A percentile compares a stretch with the other conserved stretches of the same genome.
Conservation (phyloP, 92 coral and sea anemone genomes). For the Actinernus sp. region DNA sequence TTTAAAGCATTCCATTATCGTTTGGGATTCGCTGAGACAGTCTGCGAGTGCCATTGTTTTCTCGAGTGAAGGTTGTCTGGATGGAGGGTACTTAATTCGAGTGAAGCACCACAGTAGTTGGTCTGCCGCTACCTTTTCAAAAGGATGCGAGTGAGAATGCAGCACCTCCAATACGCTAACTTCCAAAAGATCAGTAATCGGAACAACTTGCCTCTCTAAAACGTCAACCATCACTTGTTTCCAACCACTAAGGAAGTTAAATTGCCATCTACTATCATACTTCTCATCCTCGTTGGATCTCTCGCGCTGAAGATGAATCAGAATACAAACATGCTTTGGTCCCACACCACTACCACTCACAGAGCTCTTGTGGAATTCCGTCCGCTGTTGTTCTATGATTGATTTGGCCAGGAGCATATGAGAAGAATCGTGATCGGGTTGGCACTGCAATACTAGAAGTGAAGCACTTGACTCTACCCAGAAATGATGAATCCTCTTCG, state of each 20-base stretch:
- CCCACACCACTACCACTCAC: constrained; percentile 2
- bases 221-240: constrained; percentile 89
- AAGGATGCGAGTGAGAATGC: constrained; percentile 57
- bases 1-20: constrained; percentile 60
- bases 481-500: constrained; percentile 76
- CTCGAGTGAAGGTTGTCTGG: constrained; percentile 53
- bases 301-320: constrained; percentile 86
- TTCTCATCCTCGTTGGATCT: constrained; percentile 18
- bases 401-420: constrained; percentile 93
- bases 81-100: constrained; percentile 82
- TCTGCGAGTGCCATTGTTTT: constrained; percentile 47
- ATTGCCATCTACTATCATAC: constrained; percentile 77
- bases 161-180: constrained; percentile 54
- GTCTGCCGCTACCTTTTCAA: constrained; percentile 69
- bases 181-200: constrained; percentile 70
- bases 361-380: constrained; percentile 24
- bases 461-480: constrained; percentile 71
- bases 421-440: constrained; percentile 91
- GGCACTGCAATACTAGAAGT: constrained; percentile 86
- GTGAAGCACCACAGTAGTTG: constrained; percentile 95
- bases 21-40: constrained; percentile 43
- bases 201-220: constrained; percentile 70
- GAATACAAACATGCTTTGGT: constrained; percentile 87
- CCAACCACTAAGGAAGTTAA: constrained; percentile 97
- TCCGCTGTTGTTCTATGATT: constrained; percentile 87